phyloP scores from a whole-genome alignment of 2,888 invertebrate species.

The Xestobium rufovillosum region DNA sequence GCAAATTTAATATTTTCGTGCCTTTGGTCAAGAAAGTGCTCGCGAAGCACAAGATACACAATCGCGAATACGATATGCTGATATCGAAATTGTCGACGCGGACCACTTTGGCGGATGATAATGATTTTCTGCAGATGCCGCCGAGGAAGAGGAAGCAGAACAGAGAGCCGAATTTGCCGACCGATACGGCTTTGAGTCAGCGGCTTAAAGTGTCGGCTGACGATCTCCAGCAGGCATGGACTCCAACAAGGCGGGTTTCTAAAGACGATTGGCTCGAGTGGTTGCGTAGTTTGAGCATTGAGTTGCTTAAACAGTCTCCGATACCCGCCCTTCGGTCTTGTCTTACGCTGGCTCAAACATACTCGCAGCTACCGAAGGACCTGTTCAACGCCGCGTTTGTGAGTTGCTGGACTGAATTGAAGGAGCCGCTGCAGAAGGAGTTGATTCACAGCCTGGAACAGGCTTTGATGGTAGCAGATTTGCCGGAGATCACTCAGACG shows the following conservation, averaged over 20 bases:
- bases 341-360: slow-evolving; percentile 84
- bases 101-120: neutral
- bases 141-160: slow-evolving; percentile 60
- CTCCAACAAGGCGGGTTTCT: slow-evolving; percentile 84
- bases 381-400: slow-evolving; percentile 98
- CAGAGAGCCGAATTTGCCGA: slow-evolving; percentile 66
- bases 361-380: slow-evolving; percentile 91
- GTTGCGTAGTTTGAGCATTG: slow-evolving; percentile 86
- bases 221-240: slow-evolving; percentile 84
- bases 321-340: slow-evolving; percentile 91
- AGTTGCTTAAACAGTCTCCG: slow-evolving; percentile 89
- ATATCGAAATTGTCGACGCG: too few relatives aligned
- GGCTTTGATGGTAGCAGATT: slow-evolving; percentile 85
- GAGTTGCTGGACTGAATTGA: slow-evolving; percentile 96
- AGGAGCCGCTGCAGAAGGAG: slow-evolving; percentile 62
- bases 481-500: slow-evolving; percentile 93
- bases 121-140: neutral
- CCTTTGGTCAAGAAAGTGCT: slow-evolving; percentile 84
- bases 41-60: slow-evolving; percentile 69
- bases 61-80: slow-evolving; percentile 71
- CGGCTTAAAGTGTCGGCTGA: slow-evolving; percentile 75
- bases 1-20: slow-evolving; percentile 87
- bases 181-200: slow-evolving; percentile 68
- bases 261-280: slow-evolving; percentile 99
- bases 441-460: slow-evolving; percentile 80